A percentile compares a stretch with the other conserved stretches of the same genome.
phyloP scores from a whole-genome alignment of 1,140 invertebrate species.

The Formica exsecta region DNA sequence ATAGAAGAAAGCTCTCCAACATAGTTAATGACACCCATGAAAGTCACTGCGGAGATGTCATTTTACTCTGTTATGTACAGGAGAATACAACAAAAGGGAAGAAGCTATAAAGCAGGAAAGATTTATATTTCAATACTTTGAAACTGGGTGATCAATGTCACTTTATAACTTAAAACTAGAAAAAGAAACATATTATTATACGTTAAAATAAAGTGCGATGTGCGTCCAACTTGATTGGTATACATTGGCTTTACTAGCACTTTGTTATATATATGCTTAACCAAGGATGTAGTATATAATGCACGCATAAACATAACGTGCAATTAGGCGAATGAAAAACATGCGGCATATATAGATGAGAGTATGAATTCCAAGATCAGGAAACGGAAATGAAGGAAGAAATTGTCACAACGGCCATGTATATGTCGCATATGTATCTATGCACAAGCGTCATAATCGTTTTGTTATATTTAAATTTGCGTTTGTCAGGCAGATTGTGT shows the following conservation, averaged over 20 bases:
- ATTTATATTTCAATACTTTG: slow-evolving; percentile 36
- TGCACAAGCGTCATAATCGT: neutral
- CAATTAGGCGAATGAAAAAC: slow-evolving; percentile 21
- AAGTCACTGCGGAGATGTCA: slow-evolving; percentile 48
- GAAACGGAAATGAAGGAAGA: slow-evolving; percentile 77
- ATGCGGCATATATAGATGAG: slow-evolving; percentile 28
- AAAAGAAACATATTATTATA: neutral
- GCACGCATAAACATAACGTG: slow-evolving; percentile 4
- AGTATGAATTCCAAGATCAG: slow-evolving; percentile 55
- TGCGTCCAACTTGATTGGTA: no score
- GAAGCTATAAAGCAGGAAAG: slow-evolving; percentile 2
- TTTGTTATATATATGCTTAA: no score
- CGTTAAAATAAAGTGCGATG: neutral
- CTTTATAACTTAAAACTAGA: neutral
- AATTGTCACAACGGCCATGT: slow-evolving; percentile 60
- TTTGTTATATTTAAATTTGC: neutral
- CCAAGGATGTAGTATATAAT: neutral
- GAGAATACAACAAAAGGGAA: slow-evolving; percentile 19
- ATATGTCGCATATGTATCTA: slow-evolving; percentile 38
- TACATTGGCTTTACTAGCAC: no score
- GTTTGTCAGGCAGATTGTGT: neutral
- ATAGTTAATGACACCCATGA: slow-evolving; percentile 47
- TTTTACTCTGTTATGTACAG: slow-evolving; percentile 23
- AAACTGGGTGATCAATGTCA: slow-evolving; percentile 18
- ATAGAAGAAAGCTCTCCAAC: slow-evolving; percentile 47